These are phyloP conservation scores for Pheosia gnoma DNA, from an alignment of 2,888 invertebrate genomes.

Conservation along the genomic window DNA sequence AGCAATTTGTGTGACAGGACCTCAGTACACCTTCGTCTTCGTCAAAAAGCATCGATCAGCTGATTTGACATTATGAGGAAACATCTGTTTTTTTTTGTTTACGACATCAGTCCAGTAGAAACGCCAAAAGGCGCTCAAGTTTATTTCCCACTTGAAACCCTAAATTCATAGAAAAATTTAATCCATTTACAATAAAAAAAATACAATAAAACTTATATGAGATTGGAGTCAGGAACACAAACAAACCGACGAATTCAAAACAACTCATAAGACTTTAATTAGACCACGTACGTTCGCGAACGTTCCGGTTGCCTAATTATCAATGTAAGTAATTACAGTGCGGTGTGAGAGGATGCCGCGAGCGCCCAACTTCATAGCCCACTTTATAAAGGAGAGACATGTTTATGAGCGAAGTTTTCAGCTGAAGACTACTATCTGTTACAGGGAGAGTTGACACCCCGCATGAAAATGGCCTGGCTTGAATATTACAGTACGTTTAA, in stretches of 20 bases:
- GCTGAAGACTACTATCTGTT: slow-evolving; percentile 58
- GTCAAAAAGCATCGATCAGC: no score
- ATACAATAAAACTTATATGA: no score
- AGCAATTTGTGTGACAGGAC: no score
- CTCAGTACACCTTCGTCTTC: no score
- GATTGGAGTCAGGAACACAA: not conserved
- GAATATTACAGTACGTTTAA: slow-evolving; percentile 24
- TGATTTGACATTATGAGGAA: no score
- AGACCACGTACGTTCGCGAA: slow-evolving; percentile 2
- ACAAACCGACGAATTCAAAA: not conserved
- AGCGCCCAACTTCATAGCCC: slow-evolving; percentile 36
- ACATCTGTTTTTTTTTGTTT: no score
- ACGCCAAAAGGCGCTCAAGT: no score
- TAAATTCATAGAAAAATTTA: no score
- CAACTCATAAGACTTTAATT: slow-evolving; percentile 1
- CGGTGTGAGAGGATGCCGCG: slow-evolving; percentile 39
- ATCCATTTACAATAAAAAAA: no score
- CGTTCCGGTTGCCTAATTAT: slow-evolving; percentile 9
- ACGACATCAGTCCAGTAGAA: no score
- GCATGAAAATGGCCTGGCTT: slow-evolving; percentile 31
- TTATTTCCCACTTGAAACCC: no score
- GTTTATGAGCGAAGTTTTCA: slow-evolving; percentile 69
- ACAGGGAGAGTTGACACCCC: slow-evolving; percentile 47
- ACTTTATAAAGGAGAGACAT: slow-evolving; percentile 62
- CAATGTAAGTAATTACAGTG: slow-evolving; percentile 13